Percentiles rank a stretch among this genome's conserved stretches.
These are phyloP conservation scores for Heliocidaris tuberculata DNA, from an alignment of 35 echinoderm and acorn worm genomes.

Conservation along the genomic window DNA sequence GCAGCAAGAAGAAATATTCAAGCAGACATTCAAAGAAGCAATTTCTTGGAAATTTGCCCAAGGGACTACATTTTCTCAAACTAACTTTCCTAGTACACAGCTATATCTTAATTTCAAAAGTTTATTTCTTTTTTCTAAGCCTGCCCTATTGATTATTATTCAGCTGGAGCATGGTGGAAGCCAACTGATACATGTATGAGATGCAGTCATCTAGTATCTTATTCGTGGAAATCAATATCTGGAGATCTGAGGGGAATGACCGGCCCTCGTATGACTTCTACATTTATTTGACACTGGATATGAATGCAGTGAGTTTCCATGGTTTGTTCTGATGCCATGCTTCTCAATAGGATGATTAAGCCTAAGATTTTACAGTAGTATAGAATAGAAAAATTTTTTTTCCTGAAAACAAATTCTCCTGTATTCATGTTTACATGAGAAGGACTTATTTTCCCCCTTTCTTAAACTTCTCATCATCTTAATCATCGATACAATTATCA, in stretches of 20 bases:
- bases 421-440: too few species aligned
- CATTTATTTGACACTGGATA: background rate
- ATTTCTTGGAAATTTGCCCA: background rate
- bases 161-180: background rate
- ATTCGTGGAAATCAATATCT: background rate
- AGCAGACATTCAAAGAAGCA: background rate
- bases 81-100: too few species aligned
- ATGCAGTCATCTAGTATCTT: background rate
- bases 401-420: too few species aligned
- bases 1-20: background rate
- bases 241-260: background rate
- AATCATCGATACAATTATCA: too few species aligned
- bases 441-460: too few species aligned
- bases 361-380: too few species aligned
- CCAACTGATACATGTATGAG: background rate
- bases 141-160: background rate
- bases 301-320: background rate
- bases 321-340: too few species aligned
- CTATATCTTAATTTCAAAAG: background rate
- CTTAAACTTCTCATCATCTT: too few species aligned
- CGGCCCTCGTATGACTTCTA: background rate
- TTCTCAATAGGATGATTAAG: too few species aligned
- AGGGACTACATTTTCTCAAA: background rate
- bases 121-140: background rate
- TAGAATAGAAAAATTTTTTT: too few species aligned